These are phyloP conservation scores for Chiloscyllium punctatum DNA, from an alignment of 2,797 vertebrate genomes.

Conservation along the genomic window DNA sequence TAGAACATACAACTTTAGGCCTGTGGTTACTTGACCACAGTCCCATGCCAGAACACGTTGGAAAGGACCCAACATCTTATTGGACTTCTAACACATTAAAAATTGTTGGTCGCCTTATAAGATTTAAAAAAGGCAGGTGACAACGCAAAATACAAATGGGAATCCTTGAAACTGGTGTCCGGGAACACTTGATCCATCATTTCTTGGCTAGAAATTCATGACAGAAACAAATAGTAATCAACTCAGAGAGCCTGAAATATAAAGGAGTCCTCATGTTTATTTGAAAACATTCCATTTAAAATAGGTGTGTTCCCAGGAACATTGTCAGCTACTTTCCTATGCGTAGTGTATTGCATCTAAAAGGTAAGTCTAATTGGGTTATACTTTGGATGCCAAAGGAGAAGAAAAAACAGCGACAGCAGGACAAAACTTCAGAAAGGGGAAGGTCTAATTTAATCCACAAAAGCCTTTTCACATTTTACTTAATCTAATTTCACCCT, in stretches of 20 bases:
- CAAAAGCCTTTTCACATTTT: no score
- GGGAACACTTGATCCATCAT: no score
- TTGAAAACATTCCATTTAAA: neutral
- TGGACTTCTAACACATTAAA: no score
- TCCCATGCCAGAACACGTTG: neutral
- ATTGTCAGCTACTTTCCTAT: neutral
- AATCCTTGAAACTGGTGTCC: neutral
- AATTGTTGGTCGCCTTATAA: no score
- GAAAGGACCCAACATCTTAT: no score
- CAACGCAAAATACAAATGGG: neutral
- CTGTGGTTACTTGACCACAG: no score
- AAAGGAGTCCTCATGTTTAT: neutral
- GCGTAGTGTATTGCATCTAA: neutral
- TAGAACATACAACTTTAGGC: no score
- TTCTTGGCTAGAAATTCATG: neutral
- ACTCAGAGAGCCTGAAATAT: neutral
- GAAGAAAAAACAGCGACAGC: neutral
- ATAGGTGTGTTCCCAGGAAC: neutral
- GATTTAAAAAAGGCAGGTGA: no score
- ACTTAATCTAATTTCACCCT: no score
- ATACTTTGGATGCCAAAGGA: neutral
- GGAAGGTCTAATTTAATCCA: neutral
- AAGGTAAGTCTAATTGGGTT: neutral
- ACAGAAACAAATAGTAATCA: neutral
- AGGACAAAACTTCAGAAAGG: neutral